Evolutionary conservation across 2,888 invertebrate species (phyloP).

Genomic region (Tenthredo notha): DNA sequence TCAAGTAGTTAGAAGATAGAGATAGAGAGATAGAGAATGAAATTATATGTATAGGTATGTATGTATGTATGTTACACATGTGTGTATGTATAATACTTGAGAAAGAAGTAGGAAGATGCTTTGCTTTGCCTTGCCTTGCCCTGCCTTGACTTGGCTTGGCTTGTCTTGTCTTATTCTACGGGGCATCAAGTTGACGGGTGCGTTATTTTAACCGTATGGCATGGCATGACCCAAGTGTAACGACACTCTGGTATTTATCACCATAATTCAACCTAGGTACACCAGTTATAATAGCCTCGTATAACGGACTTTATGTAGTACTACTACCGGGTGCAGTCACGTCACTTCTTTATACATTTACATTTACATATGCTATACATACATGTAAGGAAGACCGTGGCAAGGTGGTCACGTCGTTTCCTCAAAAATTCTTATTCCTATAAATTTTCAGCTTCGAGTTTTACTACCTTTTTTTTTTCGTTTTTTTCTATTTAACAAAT

Average conservation of each 20-base stretch:
- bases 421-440: no score
- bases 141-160: not conserved
- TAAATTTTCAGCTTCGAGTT: no score
- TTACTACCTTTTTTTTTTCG: no score
- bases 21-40: not conserved
- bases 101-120: not conserved
- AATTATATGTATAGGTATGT: not conserved
- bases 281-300: conserved; percentile 35
- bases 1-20: not conserved
- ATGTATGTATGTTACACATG: no score
- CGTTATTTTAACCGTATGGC: conserved; percentile 11
- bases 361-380: not conserved
- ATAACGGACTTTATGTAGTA: conserved; percentile 17
- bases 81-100: not conserved
- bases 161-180: not conserved
- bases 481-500: no score
- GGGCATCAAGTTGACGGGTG: conserved; percentile 3
- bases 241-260: conserved; percentile 37
- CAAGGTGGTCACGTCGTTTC: no score
- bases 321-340: not conserved
- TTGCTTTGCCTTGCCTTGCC: not conserved
- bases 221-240: conserved; percentile 14
- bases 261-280: conserved; percentile 27
- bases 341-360: not conserved
- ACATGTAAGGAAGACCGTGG: no score